These are phyloP conservation scores for Caranx ignobilis DNA, from an alignment of 2,113 vertebrate genomes.

Conservation along the genomic window DNA sequence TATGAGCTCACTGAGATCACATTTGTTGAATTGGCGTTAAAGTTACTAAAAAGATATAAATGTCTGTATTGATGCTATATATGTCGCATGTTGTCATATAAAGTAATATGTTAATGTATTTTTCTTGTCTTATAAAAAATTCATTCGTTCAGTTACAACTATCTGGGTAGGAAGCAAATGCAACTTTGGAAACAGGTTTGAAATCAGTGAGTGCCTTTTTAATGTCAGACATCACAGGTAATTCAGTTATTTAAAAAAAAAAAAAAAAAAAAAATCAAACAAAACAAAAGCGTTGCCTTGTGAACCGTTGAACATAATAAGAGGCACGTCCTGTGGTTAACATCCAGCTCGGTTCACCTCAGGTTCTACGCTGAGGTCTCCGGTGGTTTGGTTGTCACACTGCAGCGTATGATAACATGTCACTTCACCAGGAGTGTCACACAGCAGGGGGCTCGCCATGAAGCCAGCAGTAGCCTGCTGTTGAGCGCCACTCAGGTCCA, in stretches of 20 bases:
- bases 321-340: neutral
- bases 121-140: no score
- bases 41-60: neutral
- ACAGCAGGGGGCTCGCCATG: constrained; percentile 3
- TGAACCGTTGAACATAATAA: neutral
- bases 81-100: no score
- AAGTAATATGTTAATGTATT: no score
- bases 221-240: neutral
- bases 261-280: neutral
- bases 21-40: neutral
- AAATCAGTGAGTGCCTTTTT: neutral
- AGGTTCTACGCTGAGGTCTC: constrained; percentile 9
- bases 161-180: neutral
- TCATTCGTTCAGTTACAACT: no score
- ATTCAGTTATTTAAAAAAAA: neutral
- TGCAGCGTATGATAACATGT: constrained; percentile 6
- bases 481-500: constrained; percentile 13
- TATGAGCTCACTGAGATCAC: no score
- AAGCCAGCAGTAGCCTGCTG: constrained; percentile 30
- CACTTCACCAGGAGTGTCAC: constrained; percentile 34
- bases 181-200: neutral
- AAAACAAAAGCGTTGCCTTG: neutral
- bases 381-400: constrained; percentile 19
- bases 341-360: constrained; percentile 15
- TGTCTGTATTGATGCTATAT: no score